These are phyloP conservation scores for Gortyna flavago DNA, from an alignment of 2,888 invertebrate species.

Conservation along the genomic window DNA sequence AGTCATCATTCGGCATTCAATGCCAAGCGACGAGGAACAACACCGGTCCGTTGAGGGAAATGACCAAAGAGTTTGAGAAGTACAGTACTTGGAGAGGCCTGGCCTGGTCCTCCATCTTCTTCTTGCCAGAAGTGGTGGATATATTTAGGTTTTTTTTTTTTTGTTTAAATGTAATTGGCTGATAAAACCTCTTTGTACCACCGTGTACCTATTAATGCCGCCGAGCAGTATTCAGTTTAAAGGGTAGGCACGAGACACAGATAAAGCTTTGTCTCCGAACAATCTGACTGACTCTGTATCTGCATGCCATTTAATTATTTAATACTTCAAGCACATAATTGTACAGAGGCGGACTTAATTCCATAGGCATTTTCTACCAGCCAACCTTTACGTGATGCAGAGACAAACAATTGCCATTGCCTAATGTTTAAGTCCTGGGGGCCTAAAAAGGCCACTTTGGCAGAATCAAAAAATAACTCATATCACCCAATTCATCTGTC, in stretches of 20 bases:
- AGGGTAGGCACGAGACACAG: too few species aligned
- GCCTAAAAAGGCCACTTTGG: too few species aligned
- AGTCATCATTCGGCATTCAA: constrained; percentile 72
- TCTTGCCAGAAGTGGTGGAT: constrained; percentile 73
- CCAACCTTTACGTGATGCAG: too few species aligned
- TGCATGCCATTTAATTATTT: not conserved
- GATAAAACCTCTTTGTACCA: not conserved
- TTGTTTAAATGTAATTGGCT: not conserved
- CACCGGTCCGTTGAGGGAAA: constrained; percentile 67
- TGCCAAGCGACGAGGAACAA: constrained; percentile 71
- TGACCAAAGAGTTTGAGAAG: constrained; percentile 73
- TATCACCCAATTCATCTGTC: too few species aligned
- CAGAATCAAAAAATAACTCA: too few species aligned
- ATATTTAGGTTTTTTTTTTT: constrained; percentile 66
- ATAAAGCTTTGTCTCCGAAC: not conserved
- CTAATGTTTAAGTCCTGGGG: not conserved
- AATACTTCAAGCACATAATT: too few species aligned
- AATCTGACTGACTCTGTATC: not conserved
- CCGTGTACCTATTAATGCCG: not conserved
- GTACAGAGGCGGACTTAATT: too few species aligned
- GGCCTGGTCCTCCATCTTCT: constrained; percentile 75
- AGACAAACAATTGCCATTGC: too few species aligned
- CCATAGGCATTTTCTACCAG: too few species aligned
- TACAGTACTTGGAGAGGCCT: constrained; percentile 70
- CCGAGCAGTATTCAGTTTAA: not conserved